Evolutionary conservation across 2,113 vertebrate species (phyloP), one percentile per base, ranked within the genome.

Genomic region (Syngnathoides biaculeatus): DNA sequence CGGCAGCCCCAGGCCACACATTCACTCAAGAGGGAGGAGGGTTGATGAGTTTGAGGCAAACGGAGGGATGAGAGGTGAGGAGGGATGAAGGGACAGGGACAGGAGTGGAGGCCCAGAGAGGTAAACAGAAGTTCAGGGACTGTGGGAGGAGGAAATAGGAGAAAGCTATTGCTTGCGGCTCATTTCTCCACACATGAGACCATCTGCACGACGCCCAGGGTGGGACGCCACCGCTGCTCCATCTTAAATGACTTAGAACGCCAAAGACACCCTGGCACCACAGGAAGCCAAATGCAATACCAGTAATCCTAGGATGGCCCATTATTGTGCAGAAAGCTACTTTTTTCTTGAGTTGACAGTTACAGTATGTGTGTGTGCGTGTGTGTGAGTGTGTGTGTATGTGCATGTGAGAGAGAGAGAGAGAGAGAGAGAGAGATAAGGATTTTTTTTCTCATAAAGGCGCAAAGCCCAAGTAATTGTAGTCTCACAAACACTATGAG

Each of bases 111-210:
- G 57, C 53, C 64, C 71, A 77, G 39, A 68, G 84, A 86, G 83
- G 78, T 84, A 83, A 84, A 88, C 78, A 83, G 82, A 86, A 72
- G 73, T 69, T 79, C 64, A 74, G 68, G 59, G 64, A 71, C 53
- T 67, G 58, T 40, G 65, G 26, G 68, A 67, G 57, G 68, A 65
- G 65, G 65, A 27, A 58, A 70, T 69, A 42, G 68, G 65, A 79
- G 83, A 79, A 80, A 83, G 72, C 81, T 82, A 89, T 89, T 86
- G 90, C 91, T 91, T 68, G 88, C 84, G 86, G 91, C 90, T 92
- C 90, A 91, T 92, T 92, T 92, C 90, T 90, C 87, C 86, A 90
- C 88, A 90, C 88, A 89, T 83, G 88, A 90, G 87, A 88, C 91
- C 90, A 92, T 93, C 92, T 92, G 91, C 83, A 87, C 86, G 62